A percentile compares a stretch with the other conserved stretches of the same genome.
Conservation (phyloP, 1,140 invertebrate species). For the Megathymus violae region DNA sequence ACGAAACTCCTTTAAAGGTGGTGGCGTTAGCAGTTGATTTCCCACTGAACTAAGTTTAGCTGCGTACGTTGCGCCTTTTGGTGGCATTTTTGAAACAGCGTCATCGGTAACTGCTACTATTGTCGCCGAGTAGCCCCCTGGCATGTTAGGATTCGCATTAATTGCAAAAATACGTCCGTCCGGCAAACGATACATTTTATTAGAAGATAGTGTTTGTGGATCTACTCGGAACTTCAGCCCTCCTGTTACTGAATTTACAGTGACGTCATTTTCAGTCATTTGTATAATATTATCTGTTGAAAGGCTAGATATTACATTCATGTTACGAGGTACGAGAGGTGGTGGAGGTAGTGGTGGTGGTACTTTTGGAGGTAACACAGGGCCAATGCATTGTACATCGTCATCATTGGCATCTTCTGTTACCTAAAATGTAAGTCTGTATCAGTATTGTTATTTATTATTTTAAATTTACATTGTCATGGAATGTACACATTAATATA, state of each 20-base stretch:
- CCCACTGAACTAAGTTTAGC: slow-evolving; percentile 65
- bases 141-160: slow-evolving; percentile 78
- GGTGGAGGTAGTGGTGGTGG: slow-evolving; percentile 37
- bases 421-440: too few species aligned
- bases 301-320: slow-evolving; percentile 42
- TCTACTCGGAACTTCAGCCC: slow-evolving; percentile 81
- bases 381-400: slow-evolving; percentile 78
- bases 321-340: slow-evolving; percentile 36
- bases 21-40: slow-evolving; percentile 29
- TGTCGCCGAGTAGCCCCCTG: slow-evolving; percentile 81
- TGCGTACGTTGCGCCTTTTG: slow-evolving; percentile 61
- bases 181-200: slow-evolving; percentile 81
- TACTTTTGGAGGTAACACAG: slow-evolving; percentile 40
- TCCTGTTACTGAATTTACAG: slow-evolving; percentile 74
- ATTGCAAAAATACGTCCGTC: slow-evolving; percentile 82
- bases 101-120: slow-evolving; percentile 75
- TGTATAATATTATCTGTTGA: slow-evolving; percentile 73
- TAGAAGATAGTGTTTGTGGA: slow-evolving; percentile 78
- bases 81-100: slow-evolving; percentile 35
- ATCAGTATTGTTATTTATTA: too few species aligned
- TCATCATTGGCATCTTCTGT: slow-evolving; percentile 73
- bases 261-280: slow-evolving; percentile 82
- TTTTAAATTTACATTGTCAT: too few species aligned
- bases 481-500: too few species aligned
- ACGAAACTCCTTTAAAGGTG: slow-evolving; percentile 26